Base-by-base conservation (phyloP, 2,113 vertebrate genomes). In the Phyllopteryx taeniolatus region DNA sequence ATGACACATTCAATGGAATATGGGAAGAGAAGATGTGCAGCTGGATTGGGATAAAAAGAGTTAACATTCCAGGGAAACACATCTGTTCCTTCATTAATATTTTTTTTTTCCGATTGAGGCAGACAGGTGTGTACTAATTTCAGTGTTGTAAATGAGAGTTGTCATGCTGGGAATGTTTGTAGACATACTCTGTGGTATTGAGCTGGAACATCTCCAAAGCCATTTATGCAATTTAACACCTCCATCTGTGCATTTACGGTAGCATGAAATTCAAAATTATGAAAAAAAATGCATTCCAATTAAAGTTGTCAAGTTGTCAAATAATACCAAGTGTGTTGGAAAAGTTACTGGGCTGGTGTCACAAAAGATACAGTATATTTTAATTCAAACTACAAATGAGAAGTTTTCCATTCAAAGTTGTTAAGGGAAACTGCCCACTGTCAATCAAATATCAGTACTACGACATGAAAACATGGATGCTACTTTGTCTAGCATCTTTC, bases 221-320 rank as follows among this genome's bases (percentile, higher is more conserved):
- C 74, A 86, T 90, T 89, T 77, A 77, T 78, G 79, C 59, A 78
- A 76, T 75, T 85, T 83, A 79, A 78, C 79, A 54, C 33, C n/a
- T 79, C 85, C 87, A 89, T 89, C 89, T 90, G 87, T 85, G 88
- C 67, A 72, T 80, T 56, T 77, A 80, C 78, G 85, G 57, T 39
- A 49, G 79, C 80, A 77, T 83, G 80, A 85, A 85, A 87, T 87
- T 80, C 73, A 69, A 71, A 79, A 79, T 86, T 76, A 77, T 56
- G 62, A 68, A 80, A 69, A 85, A 75, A 87, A 83, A 73, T 81
- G 42, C 2, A 31, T 22, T 27, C 22, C 15, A 17, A 61, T 35
- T 61, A 61, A 35, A 61, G 2, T 5, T 35, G 59, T 61, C 59
- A 35, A 61, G 2, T 5, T 35, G 59, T 61, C 59, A 19, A 35